These are phyloP conservation scores for Alethe diademata DNA, from an alignment of 2,113 vertebrate species.

Conservation along the genomic window DNA sequence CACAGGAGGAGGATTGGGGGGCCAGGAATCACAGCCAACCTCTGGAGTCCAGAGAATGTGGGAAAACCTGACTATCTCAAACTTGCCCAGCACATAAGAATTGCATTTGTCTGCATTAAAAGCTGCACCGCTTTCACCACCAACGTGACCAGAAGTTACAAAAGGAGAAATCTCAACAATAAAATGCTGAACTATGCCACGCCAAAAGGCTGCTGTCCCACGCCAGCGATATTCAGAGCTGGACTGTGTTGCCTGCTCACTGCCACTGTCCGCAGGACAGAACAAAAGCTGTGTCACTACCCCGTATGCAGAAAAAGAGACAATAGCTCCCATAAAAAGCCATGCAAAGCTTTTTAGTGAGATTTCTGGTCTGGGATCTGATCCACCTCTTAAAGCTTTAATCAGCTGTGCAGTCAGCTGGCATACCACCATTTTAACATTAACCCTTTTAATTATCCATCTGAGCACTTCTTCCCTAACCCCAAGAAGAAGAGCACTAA, in stretches of 20 bases:
- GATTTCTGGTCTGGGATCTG: not conserved
- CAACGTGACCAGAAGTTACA: constrained; percentile 53
- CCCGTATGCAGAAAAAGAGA: not conserved
- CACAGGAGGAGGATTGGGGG: not conserved
- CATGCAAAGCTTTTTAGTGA: not conserved
- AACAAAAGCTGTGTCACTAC: not conserved
- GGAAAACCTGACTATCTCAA: constrained; percentile 27
- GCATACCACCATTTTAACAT: not conserved
- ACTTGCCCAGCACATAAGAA: not conserved
- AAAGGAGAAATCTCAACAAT: constrained; percentile 29
- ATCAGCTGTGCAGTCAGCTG: not conserved
- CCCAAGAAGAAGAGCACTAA: not conserved
- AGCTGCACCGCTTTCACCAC: constrained; percentile 11
- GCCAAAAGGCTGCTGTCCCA: constrained; percentile 31
- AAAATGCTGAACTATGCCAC: not conserved
- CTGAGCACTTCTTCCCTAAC: rapidly evolving
- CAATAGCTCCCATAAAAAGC: not conserved
- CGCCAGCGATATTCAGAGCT: not conserved
- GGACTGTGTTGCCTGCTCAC: not conserved
- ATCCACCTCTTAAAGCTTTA: not conserved
- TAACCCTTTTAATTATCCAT: not conserved
- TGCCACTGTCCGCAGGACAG: not conserved
- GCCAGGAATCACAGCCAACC: not conserved
- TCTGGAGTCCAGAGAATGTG: not conserved
- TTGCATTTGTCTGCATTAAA: constrained; percentile 32